Evolutionary conservation across 2,113 vertebrate genomes (phyloP), one percentile per base, ranked within the genome.

Genomic region (Hippopotamus amphibius): DNA sequence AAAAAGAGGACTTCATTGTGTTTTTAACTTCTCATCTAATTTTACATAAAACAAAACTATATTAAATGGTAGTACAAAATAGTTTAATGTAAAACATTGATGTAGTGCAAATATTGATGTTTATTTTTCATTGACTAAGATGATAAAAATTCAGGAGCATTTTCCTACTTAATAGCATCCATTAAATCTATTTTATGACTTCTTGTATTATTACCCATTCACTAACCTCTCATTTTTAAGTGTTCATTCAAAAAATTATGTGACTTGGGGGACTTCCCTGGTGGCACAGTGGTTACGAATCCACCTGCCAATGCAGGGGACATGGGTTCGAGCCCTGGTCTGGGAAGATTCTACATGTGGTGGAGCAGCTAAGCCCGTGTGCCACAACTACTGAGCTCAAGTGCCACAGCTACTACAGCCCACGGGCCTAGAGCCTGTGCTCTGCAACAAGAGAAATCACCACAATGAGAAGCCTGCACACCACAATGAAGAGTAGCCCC

Each of bases 61-160:
- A 30, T 50, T 94, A 77, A 95, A 46, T 61, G 21, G 7, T 69
- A 69, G 46, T 28, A 81, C 9, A 65, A 41, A 80, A 55, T 86
- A 50, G 19, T 86, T 24, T 84, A 65, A 17, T 7, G 26, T 74
- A 83, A 94, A 92, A 57, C 65, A 43, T 61, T 61, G 26, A 37
- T 88, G 0, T 66, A 76, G 12, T 79, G 41, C 53, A 81, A 65
- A 81, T 86, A n/a, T 26, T 81, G 37, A 61, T 12, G 7, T 33
- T 89, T 87, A 59, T 57, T 93, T 96, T 77, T 97, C 37, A 63
- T 50, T 76, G 61, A 59, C 22, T 33, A 76, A 83, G 26, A 72
- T 90, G 92, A 33, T 93, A 79, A 95, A 77, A 94, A 88, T 87
- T 72, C 14, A 88, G 71, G 53, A 96, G 61, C 37, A 87, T 92